Conservation (phyloP, 2,888 invertebrate genomes). For the Chloromyia formosa region DNA sequence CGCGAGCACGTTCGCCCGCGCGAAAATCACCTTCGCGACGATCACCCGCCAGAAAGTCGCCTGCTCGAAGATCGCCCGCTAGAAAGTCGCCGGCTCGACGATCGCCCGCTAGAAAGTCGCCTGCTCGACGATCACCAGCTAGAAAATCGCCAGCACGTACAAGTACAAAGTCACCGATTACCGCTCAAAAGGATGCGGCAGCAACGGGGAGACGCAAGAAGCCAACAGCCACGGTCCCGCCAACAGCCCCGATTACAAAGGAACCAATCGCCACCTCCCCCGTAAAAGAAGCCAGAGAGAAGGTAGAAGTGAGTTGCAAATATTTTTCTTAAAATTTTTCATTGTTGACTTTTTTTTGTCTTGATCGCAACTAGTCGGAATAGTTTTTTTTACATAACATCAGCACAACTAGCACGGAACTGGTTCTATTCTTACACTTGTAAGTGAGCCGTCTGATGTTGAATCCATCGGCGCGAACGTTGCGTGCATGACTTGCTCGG, state of each 20-base stretch:
- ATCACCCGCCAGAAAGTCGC: conserved; percentile 55
- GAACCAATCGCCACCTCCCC: not conserved
- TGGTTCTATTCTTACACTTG: conserved; percentile 35
- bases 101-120: conserved; percentile 45
- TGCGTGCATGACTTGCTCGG: not conserved
- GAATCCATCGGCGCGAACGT: not conserved
- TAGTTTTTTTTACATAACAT: conserved; percentile 17
- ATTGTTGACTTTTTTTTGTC: not conserved
- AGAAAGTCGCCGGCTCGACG: conserved; percentile 38
- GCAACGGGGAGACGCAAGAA: conserved; percentile 5
- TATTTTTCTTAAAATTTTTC: not conserved
- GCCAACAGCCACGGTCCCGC: conserved; percentile 34
- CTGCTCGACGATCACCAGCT: conserved; percentile 41
- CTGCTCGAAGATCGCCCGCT: conserved; percentile 22
- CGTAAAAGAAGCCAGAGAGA: conserved; percentile 26
- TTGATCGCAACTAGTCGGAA: not conserved
- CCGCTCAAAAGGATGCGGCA: conserved; percentile 21
- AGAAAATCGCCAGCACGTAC: conserved; percentile 35
- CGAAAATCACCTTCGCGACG: conserved; percentile 62
- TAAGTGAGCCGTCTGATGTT: not conserved
- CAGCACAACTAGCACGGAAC: not conserved
- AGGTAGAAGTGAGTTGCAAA: conserved; percentile 7
- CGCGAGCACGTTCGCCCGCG: conserved; percentile 63
- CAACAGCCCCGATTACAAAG: conserved; percentile 12
- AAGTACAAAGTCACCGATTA: conserved; percentile 38